These are phyloP conservation scores for Poecilobothrus nobilitatus DNA, from an alignment of 2,888 invertebrate genomes.

Conservation along the genomic window DNA sequence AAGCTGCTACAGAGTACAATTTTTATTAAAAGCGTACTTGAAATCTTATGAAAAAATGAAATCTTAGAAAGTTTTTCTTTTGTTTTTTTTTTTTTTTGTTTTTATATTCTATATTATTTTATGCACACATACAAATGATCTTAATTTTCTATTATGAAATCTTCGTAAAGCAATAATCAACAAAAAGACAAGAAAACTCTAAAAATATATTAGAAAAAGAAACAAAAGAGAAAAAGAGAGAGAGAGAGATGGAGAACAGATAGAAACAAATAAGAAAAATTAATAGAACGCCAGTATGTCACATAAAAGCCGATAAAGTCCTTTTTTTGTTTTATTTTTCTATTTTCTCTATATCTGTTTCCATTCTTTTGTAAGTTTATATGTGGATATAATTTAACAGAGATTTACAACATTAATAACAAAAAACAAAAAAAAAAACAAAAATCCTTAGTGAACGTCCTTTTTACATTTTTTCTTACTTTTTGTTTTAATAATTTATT, in stretches of 20 bases:
- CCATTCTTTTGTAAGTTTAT: not conserved
- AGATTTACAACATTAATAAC: not conserved
- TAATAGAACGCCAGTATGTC: conserved; percentile 1
- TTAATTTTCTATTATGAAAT: not conserved
- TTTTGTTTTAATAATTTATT: not conserved
- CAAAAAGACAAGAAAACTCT: not conserved
- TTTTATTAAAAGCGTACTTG: no score
- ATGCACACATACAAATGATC: not conserved
- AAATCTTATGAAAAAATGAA: no score
- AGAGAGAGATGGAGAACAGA: not conserved
- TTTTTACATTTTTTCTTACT: not conserved
- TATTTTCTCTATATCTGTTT: no score
- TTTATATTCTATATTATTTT: no score
- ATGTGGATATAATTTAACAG: not conserved
- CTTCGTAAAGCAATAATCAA: not conserved
- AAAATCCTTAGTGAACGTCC: not conserved
- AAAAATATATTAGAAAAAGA: not conserved
- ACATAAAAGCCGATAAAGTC: conserved; percentile 3
- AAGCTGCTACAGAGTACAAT: no score
- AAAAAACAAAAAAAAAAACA: not conserved
- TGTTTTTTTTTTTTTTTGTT: no score
- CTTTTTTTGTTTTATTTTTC: not conserved
- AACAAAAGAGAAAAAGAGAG: not conserved
- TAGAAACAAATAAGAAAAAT: not conserved
- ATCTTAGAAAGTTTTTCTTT: no score